A percentile compares a stretch with the other conserved stretches of the same genome.
These are phyloP conservation scores for Heliconius cydno DNA, from an alignment of 2,888 invertebrate genomes.

Conservation along the genomic window DNA sequence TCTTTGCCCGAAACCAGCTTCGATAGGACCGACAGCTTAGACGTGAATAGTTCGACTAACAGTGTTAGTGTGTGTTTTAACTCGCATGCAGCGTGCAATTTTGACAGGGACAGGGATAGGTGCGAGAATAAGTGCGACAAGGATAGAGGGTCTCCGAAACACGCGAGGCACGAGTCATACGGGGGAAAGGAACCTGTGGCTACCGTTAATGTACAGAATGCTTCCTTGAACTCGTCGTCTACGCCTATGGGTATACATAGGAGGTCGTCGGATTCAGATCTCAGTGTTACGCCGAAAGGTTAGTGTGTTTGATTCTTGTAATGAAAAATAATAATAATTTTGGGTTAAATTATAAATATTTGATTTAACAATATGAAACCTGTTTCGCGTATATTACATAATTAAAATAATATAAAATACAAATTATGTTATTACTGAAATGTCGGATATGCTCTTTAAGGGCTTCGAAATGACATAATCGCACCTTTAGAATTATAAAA, in stretches of 20 bases:
- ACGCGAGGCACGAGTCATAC: slow-evolving; percentile 82
- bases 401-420: no score
- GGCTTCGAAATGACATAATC: no score
- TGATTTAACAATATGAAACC: no score
- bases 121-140: slow-evolving; percentile 57
- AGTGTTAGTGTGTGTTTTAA: slow-evolving; percentile 80
- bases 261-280: slow-evolving; percentile 96
- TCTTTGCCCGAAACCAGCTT: slow-evolving; percentile 71
- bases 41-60: slow-evolving; percentile 70
- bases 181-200: slow-evolving; percentile 74
- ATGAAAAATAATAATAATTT: background rate
- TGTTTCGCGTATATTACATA: no score
- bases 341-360: background rate
- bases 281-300: slow-evolving; percentile 97
- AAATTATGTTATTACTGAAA: no score
- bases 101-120: slow-evolving; percentile 72
- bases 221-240: slow-evolving; percentile 75
- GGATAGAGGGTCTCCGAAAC: slow-evolving; percentile 74
- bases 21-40: slow-evolving; percentile 66
- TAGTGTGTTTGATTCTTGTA: slow-evolving; percentile 36
- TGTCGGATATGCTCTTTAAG: no score
- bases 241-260: slow-evolving; percentile 86
- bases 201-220: slow-evolving; percentile 61
- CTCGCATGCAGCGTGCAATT: slow-evolving; percentile 82
- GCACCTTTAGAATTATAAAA: no score